Base-by-base conservation (phyloP, 2,113 vertebrate species). In the Mormyrus lacerda region DNA sequence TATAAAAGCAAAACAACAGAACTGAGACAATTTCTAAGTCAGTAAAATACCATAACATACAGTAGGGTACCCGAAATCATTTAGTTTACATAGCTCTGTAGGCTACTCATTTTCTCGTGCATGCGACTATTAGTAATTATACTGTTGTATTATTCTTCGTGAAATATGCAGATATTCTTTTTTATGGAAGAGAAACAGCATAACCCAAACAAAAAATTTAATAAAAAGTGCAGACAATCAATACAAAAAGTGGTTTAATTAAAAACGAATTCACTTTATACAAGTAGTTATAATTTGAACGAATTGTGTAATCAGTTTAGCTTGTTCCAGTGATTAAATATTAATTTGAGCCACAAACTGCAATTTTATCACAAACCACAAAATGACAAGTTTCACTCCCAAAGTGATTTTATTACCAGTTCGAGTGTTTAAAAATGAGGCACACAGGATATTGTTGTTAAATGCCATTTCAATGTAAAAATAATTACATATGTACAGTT, bases 401-500 rank as follows among this genome's bases (percentile, higher is more conserved):
- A 91, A 93, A 93, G 89, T 42, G 24, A 39, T 89, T 95, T 95
- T 94, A 94, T 93, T 95, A 51, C 91, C 88, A 93, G 91, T 91
- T 90, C 87, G 93, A 91, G 89, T 91, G 92, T 87, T 61, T 93
- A 93, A 92, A 94, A 95, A 93, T 31, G 61, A 94, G 93, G 91
- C 92, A 94, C 91, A 91, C 84, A 85, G 69, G 89, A 85, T 88
- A 91, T 90, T 87, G 89, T 31, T 91, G 50, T 89, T 83, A 89
- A 90, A 90, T 87, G 42, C 45, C 55, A 83, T 88, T 88, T 90
- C 92, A 93, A 91, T 42, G 45, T 3, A 65, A 90, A 89, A 90
- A 42, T 92, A 93, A 89, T 91, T 90, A 91, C 85, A 92, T 91
- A 93, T 93, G 45, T 93, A 94, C 93, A 94, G 31, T 89, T 90